phyloP scores from a whole-genome alignment of 1,140 invertebrate genomes.

The Bicyclus anynana region DNA sequence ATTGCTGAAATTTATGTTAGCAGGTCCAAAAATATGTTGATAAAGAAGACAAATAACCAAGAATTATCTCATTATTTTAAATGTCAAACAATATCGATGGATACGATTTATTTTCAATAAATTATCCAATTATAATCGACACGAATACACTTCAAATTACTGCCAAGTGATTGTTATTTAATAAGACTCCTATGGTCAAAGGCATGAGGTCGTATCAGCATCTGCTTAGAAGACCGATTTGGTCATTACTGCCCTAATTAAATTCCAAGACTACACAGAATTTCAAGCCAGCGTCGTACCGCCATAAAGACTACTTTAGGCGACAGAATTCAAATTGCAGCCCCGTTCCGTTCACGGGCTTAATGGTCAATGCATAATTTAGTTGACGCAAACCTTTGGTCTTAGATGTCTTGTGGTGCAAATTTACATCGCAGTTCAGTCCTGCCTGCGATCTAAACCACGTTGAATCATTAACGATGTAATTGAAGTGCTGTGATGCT shows the following conservation, averaged over 20 bases:
- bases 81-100: too few species aligned
- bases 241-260: background rate
- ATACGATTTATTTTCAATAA: too few species aligned
- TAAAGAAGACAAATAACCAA: too few species aligned
- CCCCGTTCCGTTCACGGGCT: slow-evolving; percentile 16
- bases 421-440: slow-evolving; percentile 20
- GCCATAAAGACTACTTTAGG: slow-evolving; percentile 4
- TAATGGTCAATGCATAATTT: slow-evolving; percentile 38
- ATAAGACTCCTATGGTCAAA: background rate
- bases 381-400: slow-evolving; percentile 27
- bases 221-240: background rate
- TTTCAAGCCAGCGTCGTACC: background rate
- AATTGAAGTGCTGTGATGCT: slow-evolving; percentile 1
- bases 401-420: slow-evolving; percentile 19
- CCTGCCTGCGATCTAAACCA: slow-evolving; percentile 5
- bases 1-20: too few species aligned
- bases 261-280: background rate
- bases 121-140: too few species aligned
- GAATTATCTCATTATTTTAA: too few species aligned
- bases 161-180: background rate
- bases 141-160: too few species aligned
- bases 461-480: background rate
- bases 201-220: background rate
- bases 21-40: too few species aligned
- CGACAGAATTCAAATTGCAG: slow-evolving; percentile 18